Percentiles rank a stretch among this genome's conserved stretches.
phyloP scores from a whole-genome alignment of 2,888 invertebrate species.

The Lochmaea capreae region DNA sequence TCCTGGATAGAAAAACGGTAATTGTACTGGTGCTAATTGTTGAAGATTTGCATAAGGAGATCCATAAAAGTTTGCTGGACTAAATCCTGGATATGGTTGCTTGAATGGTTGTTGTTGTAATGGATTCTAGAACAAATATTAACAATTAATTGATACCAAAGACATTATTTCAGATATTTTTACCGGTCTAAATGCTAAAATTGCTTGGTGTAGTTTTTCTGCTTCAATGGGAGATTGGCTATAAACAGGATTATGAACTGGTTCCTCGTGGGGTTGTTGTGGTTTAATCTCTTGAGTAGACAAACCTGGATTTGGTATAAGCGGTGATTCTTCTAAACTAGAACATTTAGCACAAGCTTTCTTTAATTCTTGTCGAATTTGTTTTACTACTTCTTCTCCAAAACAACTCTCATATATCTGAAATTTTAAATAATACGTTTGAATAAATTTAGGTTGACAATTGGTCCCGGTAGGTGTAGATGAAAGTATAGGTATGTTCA shows the following conservation, averaged over 20 bases:
- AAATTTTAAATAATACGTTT: conserved; percentile 1
- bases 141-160: neutral
- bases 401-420: conserved; percentile 81
- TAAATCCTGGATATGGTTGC: conserved; percentile 64
- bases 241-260: conserved; percentile 43
- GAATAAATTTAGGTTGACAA: too few relatives aligned
- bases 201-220: conserved; percentile 69
- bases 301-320: conserved; percentile 42
- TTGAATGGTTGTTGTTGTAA: conserved; percentile 64
- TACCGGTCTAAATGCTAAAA: conserved; percentile 71
- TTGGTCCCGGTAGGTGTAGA: too few relatives aligned
- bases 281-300: conserved; percentile 44
- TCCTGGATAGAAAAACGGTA: conserved; percentile 66
- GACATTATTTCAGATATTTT: conserved; percentile 12
- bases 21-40: conserved; percentile 35
- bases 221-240: conserved; percentile 62
- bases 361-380: conserved; percentile 76
- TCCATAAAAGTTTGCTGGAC: conserved; percentile 56
- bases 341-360: conserved; percentile 75
- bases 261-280: conserved; percentile 11
- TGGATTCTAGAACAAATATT: conserved; percentile 56
- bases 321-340: conserved; percentile 65
- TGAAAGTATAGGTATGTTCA: too few relatives aligned
- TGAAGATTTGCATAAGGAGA: conserved; percentile 51
- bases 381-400: conserved; percentile 74